These are phyloP conservation scores for Pterocles orientalis DNA, from an alignment of 2,113 vertebrate species.

Conservation along the genomic window DNA sequence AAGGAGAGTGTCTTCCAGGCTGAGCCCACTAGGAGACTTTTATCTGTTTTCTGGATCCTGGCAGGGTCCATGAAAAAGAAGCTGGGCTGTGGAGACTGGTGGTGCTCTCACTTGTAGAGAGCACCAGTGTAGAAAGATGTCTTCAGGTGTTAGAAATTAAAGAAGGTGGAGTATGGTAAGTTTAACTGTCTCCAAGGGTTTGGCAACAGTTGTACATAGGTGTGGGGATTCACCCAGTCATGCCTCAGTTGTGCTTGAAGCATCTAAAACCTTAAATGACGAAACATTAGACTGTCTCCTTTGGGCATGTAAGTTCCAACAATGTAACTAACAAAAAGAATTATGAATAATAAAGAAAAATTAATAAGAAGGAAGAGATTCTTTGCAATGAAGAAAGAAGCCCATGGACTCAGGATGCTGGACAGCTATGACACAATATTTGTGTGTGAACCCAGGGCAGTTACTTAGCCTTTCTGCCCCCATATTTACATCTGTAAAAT, in stretches of 20 bases:
- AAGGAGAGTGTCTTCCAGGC: background rate
- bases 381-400: background rate
- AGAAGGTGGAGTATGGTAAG: background rate
- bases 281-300: background rate
- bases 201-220: too few relatives aligned
- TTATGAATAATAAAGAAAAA: background rate
- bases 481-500: constrained; percentile 44
- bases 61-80: background rate
- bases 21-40: background rate
- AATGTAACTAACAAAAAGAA: background rate
- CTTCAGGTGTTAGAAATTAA: background rate
- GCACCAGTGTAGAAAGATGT: background rate
- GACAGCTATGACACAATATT: background rate
- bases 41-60: background rate
- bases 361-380: background rate
- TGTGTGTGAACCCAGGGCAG: background rate
- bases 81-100: background rate
- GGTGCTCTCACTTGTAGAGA: background rate
- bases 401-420: background rate
- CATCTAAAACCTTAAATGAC: background rate
- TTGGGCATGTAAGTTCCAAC: background rate
- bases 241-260: background rate
- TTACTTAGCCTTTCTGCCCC: constrained; percentile 6
- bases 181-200: background rate
- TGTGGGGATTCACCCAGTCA: background rate